Evolutionary conservation across 2,888 invertebrate species (phyloP).

Genomic region (Drosophila affinis): DNA sequence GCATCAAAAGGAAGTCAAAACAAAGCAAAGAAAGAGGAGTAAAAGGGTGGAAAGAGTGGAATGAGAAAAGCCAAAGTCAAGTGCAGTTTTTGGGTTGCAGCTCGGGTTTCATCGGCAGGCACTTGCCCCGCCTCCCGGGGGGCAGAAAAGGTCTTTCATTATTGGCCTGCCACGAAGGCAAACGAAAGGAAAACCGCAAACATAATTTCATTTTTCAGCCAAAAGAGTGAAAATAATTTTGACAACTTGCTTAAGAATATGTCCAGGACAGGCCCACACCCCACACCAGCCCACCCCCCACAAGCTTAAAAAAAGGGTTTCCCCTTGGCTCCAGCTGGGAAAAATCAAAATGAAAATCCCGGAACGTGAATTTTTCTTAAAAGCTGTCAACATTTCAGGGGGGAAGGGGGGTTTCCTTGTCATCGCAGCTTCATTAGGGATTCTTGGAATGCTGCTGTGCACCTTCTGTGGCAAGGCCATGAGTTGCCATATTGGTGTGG

Average conservation of each 20-base stretch:
- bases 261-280: slow-evolving; percentile 10
- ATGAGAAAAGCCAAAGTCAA: slow-evolving; percentile 5
- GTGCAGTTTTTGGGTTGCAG: slow-evolving; percentile 18
- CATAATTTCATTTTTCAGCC: slow-evolving; percentile 43
- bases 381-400: slow-evolving; percentile 45
- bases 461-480: slow-evolving; percentile 19
- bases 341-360: slow-evolving; percentile 54
- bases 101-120: slow-evolving; percentile 15
- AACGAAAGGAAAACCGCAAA: not conserved
- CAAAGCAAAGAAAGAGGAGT: too few species aligned
- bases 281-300: too few species aligned
- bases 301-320: slow-evolving; percentile 29
- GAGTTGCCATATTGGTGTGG: slow-evolving; percentile 29
- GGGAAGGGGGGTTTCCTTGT: slow-evolving; percentile 14
- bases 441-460: slow-evolving; percentile 37
- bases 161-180: slow-evolving; percentile 45
- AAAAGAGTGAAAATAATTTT: slow-evolving; percentile 56
- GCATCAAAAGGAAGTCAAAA: too few species aligned
- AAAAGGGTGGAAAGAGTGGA: too few species aligned
- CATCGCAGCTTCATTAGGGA: slow-evolving; percentile 63
- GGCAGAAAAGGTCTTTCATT: slow-evolving; percentile 35
- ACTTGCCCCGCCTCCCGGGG: slow-evolving; percentile 1
- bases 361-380: slow-evolving; percentile 53
- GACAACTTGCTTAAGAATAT: slow-evolving; percentile 53
- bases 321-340: not conserved